A percentile compares a stretch with the other conserved stretches of the same genome.
Conservation (phyloP, 2,888 invertebrate genomes). For the Diaphora mendica region DNA sequence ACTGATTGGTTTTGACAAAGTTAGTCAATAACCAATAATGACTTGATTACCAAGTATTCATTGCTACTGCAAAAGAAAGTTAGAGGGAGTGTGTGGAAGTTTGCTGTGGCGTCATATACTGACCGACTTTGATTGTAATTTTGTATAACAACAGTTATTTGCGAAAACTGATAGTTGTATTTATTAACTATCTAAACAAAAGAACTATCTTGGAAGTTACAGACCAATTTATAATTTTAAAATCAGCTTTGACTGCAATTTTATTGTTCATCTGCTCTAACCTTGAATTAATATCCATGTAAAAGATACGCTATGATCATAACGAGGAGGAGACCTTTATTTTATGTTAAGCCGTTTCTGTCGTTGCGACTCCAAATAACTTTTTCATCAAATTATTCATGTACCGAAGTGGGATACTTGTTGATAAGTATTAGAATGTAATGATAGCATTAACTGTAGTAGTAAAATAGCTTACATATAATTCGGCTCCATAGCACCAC, state of each 20-base stretch:
- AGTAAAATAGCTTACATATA: slow-evolving; percentile 61
- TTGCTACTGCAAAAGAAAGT: background rate
- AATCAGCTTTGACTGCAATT: background rate
- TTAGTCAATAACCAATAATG: background rate
- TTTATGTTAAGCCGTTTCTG: background rate
- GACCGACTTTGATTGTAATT: background rate
- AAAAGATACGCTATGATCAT: background rate
- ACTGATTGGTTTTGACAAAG: no score
- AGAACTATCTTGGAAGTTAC: background rate
- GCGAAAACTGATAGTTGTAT: background rate
- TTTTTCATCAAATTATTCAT: background rate
- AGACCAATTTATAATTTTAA: background rate
- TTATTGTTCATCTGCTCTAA: background rate
- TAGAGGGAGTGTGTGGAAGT: background rate
- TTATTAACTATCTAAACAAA: background rate
- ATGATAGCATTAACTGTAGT: slow-evolving; percentile 50
- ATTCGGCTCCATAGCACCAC: slow-evolving; percentile 84
- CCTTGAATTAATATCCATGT: background rate
- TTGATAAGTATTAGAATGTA: slow-evolving; percentile 45
- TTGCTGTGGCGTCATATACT: background rate
- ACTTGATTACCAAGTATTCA: background rate
- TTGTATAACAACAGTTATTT: background rate
- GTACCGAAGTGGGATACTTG: slow-evolving; percentile 16
- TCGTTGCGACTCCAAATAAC: background rate
- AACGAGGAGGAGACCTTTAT: slow-evolving; percentile 21